Conservation (phyloP, 2,888 invertebrate species). For the Meghimatium bilineatum region DNA sequence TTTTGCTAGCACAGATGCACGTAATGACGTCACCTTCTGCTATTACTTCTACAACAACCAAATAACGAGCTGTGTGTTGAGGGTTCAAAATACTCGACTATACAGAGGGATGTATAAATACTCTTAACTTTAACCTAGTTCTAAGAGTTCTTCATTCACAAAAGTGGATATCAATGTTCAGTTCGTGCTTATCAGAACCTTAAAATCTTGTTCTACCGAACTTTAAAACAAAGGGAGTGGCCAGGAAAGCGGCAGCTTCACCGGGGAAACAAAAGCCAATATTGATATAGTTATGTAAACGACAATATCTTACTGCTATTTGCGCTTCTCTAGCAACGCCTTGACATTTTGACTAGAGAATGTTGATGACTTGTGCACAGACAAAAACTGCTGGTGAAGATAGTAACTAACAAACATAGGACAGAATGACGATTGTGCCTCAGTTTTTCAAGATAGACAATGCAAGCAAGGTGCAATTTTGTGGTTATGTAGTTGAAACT, state of each 20-base stretch:
- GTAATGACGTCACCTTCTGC: conserved; percentile 8
- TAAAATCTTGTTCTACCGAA: conserved; percentile 18
- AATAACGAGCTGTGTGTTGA: background rate
- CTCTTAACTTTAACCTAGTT: conserved; percentile 26
- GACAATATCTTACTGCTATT: background rate
- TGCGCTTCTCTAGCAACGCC: background rate
- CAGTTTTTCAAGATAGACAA: no score
- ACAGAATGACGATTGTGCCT: no score
- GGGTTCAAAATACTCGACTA: background rate
- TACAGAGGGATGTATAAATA: conserved; percentile 11
- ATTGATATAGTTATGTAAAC: conserved; percentile 28
- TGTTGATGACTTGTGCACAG: no score
- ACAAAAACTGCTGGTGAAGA: no score
- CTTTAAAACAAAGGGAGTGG: background rate
- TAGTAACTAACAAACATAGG: no score
- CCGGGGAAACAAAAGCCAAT: background rate
- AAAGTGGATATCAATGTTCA: background rate
- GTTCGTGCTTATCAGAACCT: conserved; percentile 1
- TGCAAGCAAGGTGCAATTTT: no score
- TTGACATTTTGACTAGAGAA: background rate
- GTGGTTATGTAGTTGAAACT: no score
- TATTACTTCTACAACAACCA: background rate
- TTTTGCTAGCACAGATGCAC: background rate
- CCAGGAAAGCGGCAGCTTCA: background rate
- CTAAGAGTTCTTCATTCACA: background rate